Evolutionary conservation across 2,888 invertebrate genomes (phyloP), one percentile per base, ranked within the genome.

Genomic region (Ophioninae sp.): DNA sequence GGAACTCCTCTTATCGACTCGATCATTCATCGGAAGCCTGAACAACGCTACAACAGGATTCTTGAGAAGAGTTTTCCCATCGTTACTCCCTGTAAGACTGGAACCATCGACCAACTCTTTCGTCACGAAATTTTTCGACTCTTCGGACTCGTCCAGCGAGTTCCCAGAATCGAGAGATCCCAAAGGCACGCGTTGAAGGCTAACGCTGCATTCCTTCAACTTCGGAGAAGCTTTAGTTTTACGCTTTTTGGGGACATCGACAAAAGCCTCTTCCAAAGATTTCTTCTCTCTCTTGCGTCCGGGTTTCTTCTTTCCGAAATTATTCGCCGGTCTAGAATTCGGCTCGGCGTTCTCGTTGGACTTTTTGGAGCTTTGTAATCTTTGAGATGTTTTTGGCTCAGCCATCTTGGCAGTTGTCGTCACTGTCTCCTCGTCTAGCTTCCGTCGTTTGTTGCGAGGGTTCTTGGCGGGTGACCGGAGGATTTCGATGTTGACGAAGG

Each of bases 301-400:
- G 37, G 3, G 7, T 41, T 20, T 75, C 21, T 68, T 80, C 23
- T 62, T 75, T 5, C 50, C 39, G 7, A n/a, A 23, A 13, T n/a
- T 0, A 21, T 75, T 37, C 13, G 6, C 56, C 2, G 57, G 20
- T 7, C 62, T 21, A 21, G 57, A 10, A 41, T 81, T 81, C 0
- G 81, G 83, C 21, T 74, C 67, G 13, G 37, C 23, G 44, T 83
- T 83, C 44, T 86, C 85, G 62, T 85, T 68, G 13, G 17, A 30
- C 7, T 13, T 57, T 13, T 1, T 2, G 2, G 17, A 5, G 5
- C 50, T 13, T 2, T 17, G 50, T 50, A 10, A 3, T 50, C 17
- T 10, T 1, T 20, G 59, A 1, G 7, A 8, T 20, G 20, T 8
- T 59, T 17, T 23, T 30, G 23, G 62, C 30, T 56, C 10, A 8